Percentiles rank a stretch among this genome's conserved stretches.
Conservation (phyloP, 2,113 vertebrate species). For the Telmatochromis sp. region DNA sequence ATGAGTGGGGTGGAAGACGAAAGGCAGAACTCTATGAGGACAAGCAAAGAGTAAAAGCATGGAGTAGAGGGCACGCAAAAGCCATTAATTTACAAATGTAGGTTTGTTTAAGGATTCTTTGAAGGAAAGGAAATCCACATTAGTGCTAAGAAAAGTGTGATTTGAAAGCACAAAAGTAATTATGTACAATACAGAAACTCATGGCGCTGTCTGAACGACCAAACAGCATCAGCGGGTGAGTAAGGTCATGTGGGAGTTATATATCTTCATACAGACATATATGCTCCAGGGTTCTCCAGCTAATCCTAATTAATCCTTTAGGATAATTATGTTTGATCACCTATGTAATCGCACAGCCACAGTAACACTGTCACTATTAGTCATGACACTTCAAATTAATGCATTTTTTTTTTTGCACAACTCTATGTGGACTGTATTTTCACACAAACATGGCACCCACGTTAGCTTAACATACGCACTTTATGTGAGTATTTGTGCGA, state of each 20-base stretch:
- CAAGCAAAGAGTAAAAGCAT: not conserved
- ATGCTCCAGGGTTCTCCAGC: not conserved
- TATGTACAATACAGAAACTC: not conserved
- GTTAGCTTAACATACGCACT: not conserved
- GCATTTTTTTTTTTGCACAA: not conserved
- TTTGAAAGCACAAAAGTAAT: not conserved
- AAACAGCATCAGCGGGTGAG: not conserved
- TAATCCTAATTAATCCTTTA: constrained; percentile 53
- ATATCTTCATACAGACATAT: not conserved
- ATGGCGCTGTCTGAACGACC: not conserved
- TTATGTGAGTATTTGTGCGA: not conserved
- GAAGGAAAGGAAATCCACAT: not conserved
- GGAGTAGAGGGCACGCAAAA: not conserved
- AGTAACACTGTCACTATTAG: not conserved
- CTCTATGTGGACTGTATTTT: not conserved
- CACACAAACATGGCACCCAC: not conserved
- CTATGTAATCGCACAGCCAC: not conserved
- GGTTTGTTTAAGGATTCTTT: not conserved
- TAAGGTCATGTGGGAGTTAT: not conserved
- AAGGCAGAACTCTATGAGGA: not conserved
- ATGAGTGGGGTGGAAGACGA: not conserved
- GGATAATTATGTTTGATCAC: constrained; percentile 22
- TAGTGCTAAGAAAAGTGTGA: not conserved
- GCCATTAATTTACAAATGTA: not conserved
- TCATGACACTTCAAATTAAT: not conserved